Conservation (phyloP, 2,888 invertebrate genomes). For the Smittia sp. region DNA sequence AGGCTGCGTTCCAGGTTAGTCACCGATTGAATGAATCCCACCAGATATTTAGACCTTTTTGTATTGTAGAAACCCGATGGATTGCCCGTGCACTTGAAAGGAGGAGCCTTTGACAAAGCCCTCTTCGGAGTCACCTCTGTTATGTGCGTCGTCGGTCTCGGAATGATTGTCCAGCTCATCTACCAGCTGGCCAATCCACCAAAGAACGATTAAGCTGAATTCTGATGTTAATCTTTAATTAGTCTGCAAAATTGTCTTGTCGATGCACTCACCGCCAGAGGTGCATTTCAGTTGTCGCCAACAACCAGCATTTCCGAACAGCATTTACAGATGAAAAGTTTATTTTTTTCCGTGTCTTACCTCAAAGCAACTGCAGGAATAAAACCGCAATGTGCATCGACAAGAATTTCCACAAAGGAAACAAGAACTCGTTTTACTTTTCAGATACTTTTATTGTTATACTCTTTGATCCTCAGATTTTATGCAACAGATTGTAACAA, state of each 20-base stretch:
- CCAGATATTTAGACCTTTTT: background rate
- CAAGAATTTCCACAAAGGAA: background rate
- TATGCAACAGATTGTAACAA: constrained; percentile 22
- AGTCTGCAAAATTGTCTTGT: constrained; percentile 24
- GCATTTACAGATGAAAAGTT: constrained; percentile 27
- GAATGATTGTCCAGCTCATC: background rate
- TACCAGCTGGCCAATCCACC: background rate
- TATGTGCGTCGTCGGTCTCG: background rate
- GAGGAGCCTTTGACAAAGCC: constrained; percentile 21
- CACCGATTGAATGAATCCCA: background rate
- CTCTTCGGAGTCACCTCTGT: constrained; percentile 18
- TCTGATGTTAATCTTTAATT: background rate
- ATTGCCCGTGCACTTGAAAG: constrained; percentile 36
- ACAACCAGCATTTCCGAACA: background rate
- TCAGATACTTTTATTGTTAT: constrained; percentile 9
- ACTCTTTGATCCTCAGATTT: constrained; percentile 10
- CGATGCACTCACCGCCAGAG: background rate
- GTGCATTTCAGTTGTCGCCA: background rate
- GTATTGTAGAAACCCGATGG: constrained; percentile 39
- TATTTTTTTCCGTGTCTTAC: background rate
- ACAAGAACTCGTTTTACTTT: background rate
- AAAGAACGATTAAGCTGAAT: background rate
- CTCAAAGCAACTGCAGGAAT: background rate
- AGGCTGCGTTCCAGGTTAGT: constrained; percentile 35
- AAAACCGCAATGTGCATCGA: background rate